phyloP scores from a whole-genome alignment of 1,140 invertebrate genomes.

The Gonatopus flavifemur region DNA sequence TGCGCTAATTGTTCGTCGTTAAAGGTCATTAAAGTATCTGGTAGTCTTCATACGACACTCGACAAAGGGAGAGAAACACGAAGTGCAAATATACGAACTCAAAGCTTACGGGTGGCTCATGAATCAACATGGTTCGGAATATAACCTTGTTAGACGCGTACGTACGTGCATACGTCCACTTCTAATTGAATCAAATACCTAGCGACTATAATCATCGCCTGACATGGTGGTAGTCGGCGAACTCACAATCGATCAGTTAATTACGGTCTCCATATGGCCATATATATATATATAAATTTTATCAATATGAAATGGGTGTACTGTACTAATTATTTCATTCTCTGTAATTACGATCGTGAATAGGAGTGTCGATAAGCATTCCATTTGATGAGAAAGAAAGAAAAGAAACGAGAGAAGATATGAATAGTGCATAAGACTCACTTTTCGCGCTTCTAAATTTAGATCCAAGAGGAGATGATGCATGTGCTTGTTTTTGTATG shows the following conservation, averaged over 20 bases:
- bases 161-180: no score
- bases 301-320: no score
- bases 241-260: conserved; percentile 16
- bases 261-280: no score
- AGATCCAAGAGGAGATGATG: conserved; percentile 10
- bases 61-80: not conserved
- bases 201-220: conserved; percentile 13
- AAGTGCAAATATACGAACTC: not conserved
- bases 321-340: no score
- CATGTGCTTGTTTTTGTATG: conserved; percentile 7
- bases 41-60: conserved; percentile 41
- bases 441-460: conserved; percentile 16
- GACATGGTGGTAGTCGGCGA: conserved; percentile 1
- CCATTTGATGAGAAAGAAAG: no score
- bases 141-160: conserved; percentile 31
- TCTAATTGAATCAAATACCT: conserved; percentile 23
- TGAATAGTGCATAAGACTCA: no score
- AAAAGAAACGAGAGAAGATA: no score
- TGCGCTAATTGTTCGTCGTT: conserved; percentile 52
- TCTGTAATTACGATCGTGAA: no score
- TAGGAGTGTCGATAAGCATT: no score
- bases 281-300: no score
- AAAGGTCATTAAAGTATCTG: conserved; percentile 58
- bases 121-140: conserved; percentile 24
- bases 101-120: conserved; percentile 13